These are phyloP conservation scores for Coleophora deauratella DNA, from an alignment of 2,888 invertebrate species.

Conservation along the genomic window DNA sequence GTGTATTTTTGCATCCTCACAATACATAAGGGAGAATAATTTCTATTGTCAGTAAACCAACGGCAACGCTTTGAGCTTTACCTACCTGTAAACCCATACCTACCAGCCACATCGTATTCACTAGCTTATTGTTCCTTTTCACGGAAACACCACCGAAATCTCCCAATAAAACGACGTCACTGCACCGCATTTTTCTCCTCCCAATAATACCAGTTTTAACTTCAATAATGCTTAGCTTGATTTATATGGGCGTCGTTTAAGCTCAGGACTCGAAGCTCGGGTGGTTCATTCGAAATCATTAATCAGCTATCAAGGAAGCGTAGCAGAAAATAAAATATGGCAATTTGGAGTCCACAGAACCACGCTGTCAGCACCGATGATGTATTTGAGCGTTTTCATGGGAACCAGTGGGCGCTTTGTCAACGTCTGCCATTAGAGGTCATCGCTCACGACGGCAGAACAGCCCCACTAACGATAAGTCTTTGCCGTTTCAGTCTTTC, in stretches of 20 bases:
- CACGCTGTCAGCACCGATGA: conserved; percentile 62
- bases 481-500: background rate
- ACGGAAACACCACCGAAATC: conserved; percentile 13
- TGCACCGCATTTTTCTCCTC: conserved; percentile 1
- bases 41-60: conserved; percentile 61
- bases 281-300: conserved; percentile 45
- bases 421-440: conserved; percentile 65
- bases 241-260: conserved; percentile 14
- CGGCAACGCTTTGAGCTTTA: conserved; percentile 44
- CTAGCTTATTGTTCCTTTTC: conserved; percentile 35
- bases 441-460: conserved; percentile 51
- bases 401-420: conserved; percentile 62
- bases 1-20: conserved; percentile 63
- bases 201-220: conserved; percentile 7
- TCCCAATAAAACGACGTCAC: conserved; percentile 4
- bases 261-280: conserved; percentile 19
- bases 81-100: no score
- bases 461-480: conserved; percentile 16
- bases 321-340: conserved; percentile 68
- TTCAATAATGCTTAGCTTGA: conserved; percentile 15
- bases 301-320: conserved; percentile 60
- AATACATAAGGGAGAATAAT: conserved; percentile 61
- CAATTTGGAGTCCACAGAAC: conserved; percentile 60
- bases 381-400: conserved; percentile 73
- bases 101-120: conserved; percentile 26